Evolutionary conservation across 2,797 vertebrate genomes (phyloP).

Genomic region (Falco concolor): DNA sequence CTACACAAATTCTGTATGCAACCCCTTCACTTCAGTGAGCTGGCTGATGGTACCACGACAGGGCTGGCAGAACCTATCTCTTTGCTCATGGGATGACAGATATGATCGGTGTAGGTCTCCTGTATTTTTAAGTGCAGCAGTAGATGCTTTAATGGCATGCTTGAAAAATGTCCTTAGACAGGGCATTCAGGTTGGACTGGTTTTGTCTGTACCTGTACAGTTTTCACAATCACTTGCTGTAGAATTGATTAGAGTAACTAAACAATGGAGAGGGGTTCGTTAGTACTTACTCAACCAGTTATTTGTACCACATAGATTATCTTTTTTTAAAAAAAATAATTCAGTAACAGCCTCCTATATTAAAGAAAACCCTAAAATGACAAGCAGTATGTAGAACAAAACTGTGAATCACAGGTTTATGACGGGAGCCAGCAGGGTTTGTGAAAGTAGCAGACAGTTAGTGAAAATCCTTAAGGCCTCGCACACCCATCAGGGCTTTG

Average conservation of each 20-base stretch:
- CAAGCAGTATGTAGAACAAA: neutral
- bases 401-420: neutral
- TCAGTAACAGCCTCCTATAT: neutral
- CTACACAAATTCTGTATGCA: neutral
- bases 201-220: neutral
- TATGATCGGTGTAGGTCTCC: neutral
- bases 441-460: neutral
- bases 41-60: neutral
- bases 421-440: neutral
- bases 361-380: neutral
- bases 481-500: neutral
- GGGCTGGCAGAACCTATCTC: neutral
- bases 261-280: neutral
- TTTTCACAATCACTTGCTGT: neutral
- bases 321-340: neutral
- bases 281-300: neutral
- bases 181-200: neutral
- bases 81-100: neutral
- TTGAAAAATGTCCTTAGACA: neutral
- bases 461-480: neutral
- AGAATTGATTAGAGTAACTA: neutral
- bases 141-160: neutral
- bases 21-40: neutral
- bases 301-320: neutral
- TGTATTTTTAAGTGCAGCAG: neutral